Evolutionary conservation across 2,888 invertebrate species (phyloP).

Genomic region (Abrostola triplasia): DNA sequence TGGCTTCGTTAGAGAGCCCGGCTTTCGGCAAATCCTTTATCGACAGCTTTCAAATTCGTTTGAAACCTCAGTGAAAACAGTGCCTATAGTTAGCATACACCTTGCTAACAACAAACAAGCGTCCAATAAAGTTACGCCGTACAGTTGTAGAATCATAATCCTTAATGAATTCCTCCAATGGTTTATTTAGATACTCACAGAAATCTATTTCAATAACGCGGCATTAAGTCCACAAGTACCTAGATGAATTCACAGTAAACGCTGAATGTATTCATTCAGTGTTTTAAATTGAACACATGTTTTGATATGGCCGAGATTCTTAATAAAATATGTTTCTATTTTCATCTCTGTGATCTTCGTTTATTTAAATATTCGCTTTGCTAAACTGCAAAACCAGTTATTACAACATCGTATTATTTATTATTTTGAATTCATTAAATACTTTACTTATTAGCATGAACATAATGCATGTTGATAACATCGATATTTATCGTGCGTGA

Average conservation of each 20-base stretch:
- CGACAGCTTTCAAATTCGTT: conserved; percentile 69
- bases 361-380: too few relatives aligned
- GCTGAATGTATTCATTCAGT: not conserved
- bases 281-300: not conserved
- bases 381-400: not conserved
- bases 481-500: conserved; percentile 16
- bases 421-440: not conserved
- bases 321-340: not conserved
- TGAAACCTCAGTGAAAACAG: conserved; percentile 60
- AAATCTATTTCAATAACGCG: conserved; percentile 1
- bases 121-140: conserved; percentile 25
- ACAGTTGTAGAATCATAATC: conserved; percentile 14
- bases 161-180: conserved; percentile 4
- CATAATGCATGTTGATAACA: conserved; percentile 14
- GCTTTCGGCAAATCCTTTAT: conserved; percentile 73
- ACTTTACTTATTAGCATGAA: not conserved
- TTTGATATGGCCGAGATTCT: not conserved
- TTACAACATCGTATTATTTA: not conserved
- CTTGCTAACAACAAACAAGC: conserved; percentile 47
- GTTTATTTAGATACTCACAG: not conserved
- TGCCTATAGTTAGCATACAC: conserved; percentile 50
- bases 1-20: conserved; percentile 73
- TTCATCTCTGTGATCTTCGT: not conserved
- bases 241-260: not conserved
- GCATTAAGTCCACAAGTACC: not conserved